phyloP scores from a whole-genome alignment of 2,888 invertebrate species.

The Trichogramma dendrolimi region DNA sequence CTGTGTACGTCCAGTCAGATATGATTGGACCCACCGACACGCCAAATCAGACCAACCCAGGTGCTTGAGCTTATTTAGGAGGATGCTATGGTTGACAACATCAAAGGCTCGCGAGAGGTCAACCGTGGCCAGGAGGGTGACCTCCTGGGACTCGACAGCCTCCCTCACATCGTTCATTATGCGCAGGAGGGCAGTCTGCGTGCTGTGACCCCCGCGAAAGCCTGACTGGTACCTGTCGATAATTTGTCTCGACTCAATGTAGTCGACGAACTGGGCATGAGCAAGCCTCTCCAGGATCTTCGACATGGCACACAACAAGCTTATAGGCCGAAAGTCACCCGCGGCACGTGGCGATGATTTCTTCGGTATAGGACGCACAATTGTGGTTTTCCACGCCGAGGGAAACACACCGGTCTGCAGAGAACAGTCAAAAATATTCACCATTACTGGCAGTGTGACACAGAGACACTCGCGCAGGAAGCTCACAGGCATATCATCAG shows the following conservation, averaged over 20 bases:
- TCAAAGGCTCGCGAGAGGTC: background rate
- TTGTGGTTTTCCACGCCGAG: conserved; percentile 7
- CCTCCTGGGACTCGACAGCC: background rate
- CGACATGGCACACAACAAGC: background rate
- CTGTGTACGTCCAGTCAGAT: background rate
- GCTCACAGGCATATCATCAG: too few species aligned
- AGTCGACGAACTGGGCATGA: background rate
- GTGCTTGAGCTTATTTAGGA: background rate
- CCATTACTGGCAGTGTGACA: too few species aligned
- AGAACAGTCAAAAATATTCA: too few species aligned
- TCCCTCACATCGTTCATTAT: background rate
- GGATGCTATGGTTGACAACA: background rate
- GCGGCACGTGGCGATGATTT: background rate
- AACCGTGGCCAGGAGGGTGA: background rate
- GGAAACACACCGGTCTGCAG: too few species aligned
- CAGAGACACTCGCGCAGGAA: too few species aligned
- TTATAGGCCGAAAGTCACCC: conserved; percentile 16
- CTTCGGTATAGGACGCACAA: conserved; percentile 18
- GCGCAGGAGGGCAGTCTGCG: background rate
- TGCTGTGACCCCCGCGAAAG: background rate
- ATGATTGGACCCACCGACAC: background rate
- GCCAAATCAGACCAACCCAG: background rate
- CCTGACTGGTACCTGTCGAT: background rate
- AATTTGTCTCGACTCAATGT: background rate
- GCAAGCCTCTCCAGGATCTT: background rate